Evolutionary conservation across 2,888 invertebrate species (phyloP), one percentile per base, ranked within the genome.

Genomic region (Harpalus rufipes): DNA sequence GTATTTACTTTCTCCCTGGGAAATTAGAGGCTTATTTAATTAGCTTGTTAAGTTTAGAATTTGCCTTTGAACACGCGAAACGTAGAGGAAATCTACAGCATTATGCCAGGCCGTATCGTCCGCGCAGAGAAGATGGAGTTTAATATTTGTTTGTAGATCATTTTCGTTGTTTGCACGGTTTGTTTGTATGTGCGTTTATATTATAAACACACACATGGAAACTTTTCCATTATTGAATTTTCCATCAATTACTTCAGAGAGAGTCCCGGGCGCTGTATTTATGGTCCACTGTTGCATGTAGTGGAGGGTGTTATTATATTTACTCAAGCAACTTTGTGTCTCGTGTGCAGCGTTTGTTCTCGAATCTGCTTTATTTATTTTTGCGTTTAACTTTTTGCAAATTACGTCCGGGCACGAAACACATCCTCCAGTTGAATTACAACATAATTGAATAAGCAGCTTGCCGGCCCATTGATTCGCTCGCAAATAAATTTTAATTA

Each of bases 1-100:
- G 61, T 83, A 83, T 83, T 83, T 83, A 51, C 61, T 25, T 72
- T 61, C 61, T 61, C 61, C 18, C 76, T 10, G n/a, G 21, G 44
- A 63, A 83, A 83, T 76, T 83, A 76, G 25, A 83, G 41, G 72
- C 76, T 83, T 83, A 83, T 83, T 83, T 61, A 83, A 83, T 83
- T 76, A 83, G 25, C 76, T 83, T 41, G 83, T 83, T 83, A 83
- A 83, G 72, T 74, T 74, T 58, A 12, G 58, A 82, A 74, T 72
- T 82, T 82, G 72, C 82, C 74, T 82, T 82, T 82, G 82, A 82
- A 56, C 56, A 82, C 51, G 25, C 32, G 68, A 14, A 65, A 63
- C 63, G 63, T 63, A 18, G 32, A 41, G 32, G 10, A 32, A 61
- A 32, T 79, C 58, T 74, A 44, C 14, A 79, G 21, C 14, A 21